These are phyloP conservation scores for Dicrurus megarhynchus DNA, from an alignment of 2,113 vertebrate genomes.

Conservation along the genomic window DNA sequence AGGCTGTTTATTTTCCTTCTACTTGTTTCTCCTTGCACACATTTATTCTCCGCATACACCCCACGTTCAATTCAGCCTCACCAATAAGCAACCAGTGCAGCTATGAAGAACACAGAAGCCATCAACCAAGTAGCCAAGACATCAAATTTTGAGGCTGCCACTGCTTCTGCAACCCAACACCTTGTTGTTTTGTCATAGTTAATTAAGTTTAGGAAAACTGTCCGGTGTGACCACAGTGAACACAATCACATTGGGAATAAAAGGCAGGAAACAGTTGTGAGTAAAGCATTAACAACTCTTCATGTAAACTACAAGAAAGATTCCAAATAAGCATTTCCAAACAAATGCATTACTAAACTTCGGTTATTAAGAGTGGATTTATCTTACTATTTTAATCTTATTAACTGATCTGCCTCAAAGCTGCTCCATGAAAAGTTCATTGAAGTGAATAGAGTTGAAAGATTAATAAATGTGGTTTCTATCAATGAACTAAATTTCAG, in stretches of 20 bases:
- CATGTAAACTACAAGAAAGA: background rate
- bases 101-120: background rate
- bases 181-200: background rate
- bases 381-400: background rate
- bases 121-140: background rate
- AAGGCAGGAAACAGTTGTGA: background rate
- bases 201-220: background rate
- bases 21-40: background rate
- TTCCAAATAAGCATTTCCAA: background rate
- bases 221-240: background rate
- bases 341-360: background rate
- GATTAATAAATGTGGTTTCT: background rate
- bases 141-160: background rate
- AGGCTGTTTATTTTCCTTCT: background rate
- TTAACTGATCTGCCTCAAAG: background rate
- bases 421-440: background rate
- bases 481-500: background rate
- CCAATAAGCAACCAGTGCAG: background rate
- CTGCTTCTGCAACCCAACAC: background rate
- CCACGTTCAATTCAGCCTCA: background rate
- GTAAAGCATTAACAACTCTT: background rate
- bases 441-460: background rate
- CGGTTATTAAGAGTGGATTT: background rate
- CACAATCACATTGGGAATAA: background rate
- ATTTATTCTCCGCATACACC: background rate